Evolutionary conservation across 2,113 vertebrate genomes (phyloP).

Genomic region (Stigmatopora argus): DNA sequence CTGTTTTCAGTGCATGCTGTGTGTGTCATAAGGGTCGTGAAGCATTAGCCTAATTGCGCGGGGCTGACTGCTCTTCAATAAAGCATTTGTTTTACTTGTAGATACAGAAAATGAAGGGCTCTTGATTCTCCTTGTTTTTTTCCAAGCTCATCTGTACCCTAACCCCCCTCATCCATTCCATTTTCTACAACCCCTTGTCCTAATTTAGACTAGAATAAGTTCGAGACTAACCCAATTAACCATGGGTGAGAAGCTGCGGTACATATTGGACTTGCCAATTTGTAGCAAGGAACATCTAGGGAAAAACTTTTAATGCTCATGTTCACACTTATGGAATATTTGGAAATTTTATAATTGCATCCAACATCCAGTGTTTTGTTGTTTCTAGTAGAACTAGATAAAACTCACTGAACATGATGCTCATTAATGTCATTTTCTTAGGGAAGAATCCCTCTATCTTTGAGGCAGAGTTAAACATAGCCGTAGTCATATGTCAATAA

Average conservation of each 20-base stretch:
- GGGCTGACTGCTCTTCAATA: background rate
- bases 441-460: too few relatives aligned
- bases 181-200: background rate
- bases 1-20: conserved; percentile 16
- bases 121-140: background rate
- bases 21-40: conserved; percentile 11
- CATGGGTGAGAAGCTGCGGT: too few relatives aligned
- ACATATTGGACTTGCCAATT: too few relatives aligned
- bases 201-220: background rate
- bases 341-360: too few relatives aligned
- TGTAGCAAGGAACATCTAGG: too few relatives aligned
- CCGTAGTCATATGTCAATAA: too few relatives aligned
- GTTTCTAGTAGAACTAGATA: too few relatives aligned
- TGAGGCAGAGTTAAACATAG: too few relatives aligned
- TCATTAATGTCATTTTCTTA: too few relatives aligned
- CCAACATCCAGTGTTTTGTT: too few relatives aligned
- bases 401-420: too few relatives aligned
- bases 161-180: background rate
- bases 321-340: background rate
- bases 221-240: too few relatives aligned
- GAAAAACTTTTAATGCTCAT: background rate
- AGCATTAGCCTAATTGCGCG: background rate
- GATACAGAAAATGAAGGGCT: background rate
- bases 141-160: background rate
- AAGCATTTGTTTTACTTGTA: background rate